These are phyloP conservation scores for Agelaius tricolor DNA, from an alignment of 2,113 vertebrate genomes.

Conservation along the genomic window DNA sequence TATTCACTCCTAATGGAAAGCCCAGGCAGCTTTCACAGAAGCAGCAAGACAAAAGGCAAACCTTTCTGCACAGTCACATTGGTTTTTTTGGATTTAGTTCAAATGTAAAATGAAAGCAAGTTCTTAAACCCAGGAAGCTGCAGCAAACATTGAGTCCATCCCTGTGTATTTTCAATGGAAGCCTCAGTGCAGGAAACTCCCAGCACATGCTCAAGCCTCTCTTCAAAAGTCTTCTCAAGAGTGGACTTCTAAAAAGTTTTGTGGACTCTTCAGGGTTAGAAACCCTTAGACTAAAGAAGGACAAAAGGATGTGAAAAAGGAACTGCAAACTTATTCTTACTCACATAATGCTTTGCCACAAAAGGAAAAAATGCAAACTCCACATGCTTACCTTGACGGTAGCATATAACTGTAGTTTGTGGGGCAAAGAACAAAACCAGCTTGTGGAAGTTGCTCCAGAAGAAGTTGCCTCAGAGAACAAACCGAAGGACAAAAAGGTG, in stretches of 20 bases:
- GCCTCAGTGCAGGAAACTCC: not conserved
- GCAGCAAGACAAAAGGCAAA: constrained; percentile 13
- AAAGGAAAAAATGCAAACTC: not conserved
- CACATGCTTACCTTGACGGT: accelerated
- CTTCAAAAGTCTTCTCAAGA: not conserved
- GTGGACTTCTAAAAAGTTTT: not conserved
- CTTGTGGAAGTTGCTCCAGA: not conserved
- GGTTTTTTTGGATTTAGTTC: not conserved
- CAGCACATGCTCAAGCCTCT: not conserved
- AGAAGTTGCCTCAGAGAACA: not conserved
- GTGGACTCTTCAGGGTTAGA: not conserved
- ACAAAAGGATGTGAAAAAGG: not conserved
- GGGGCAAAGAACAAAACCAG: not conserved
- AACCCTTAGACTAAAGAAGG: not conserved
- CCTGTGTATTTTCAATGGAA: not conserved
- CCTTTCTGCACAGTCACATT: not conserved
- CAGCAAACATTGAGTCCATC: not conserved
- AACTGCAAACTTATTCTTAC: not conserved
- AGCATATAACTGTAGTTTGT: not conserved
- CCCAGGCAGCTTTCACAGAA: not conserved
- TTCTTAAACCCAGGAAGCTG: not conserved
- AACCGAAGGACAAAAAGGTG: not conserved
- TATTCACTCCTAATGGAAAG: not conserved
- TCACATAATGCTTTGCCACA: constrained; percentile 10
- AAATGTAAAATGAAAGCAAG: constrained; percentile 30